phyloP scores from a whole-genome alignment of 2,888 invertebrate genomes.

The Apodemia hepburni region DNA sequence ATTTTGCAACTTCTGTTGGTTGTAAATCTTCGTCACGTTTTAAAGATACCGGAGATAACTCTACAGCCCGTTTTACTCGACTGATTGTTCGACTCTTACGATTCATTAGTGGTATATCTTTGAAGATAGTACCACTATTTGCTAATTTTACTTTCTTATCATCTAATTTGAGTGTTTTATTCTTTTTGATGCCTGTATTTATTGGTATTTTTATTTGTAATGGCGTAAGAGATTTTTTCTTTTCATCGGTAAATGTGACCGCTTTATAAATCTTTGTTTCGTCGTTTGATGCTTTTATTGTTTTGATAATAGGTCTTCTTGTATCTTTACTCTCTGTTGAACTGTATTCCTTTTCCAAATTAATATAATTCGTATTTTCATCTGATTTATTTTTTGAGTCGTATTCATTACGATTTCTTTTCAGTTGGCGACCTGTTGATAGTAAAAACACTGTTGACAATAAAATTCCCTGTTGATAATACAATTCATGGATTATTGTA shows the following conservation, averaged over 20 bases:
- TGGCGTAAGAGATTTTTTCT: constrained; percentile 1
- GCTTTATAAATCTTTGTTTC: constrained; percentile 14
- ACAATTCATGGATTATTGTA: too few relatives aligned
- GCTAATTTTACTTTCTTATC: constrained; percentile 4
- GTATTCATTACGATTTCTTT: background rate
- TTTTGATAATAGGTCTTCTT: background rate
- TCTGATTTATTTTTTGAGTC: background rate
- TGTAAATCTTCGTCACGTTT: constrained; percentile 35
- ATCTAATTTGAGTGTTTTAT: constrained; percentile 14
- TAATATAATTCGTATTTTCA: background rate
- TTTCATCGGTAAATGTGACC: constrained; percentile 12
- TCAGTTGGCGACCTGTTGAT: background rate
- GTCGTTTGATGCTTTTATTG: background rate
- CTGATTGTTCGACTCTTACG: constrained; percentile 15
- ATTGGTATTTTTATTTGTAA: constrained; percentile 18
- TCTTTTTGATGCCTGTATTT: background rate
- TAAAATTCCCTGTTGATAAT: too few relatives aligned
- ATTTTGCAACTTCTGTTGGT: constrained; percentile 55
- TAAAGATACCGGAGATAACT: constrained; percentile 27
- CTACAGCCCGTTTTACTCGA: constrained; percentile 15
- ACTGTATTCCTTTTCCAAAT: background rate
- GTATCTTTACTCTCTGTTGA: background rate
- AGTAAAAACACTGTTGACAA: background rate
- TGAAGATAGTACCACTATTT: background rate
- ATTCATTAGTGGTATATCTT: constrained; percentile 38